A percentile compares a stretch with the other conserved stretches of the same genome.
phyloP scores from a whole-genome alignment of 2,888 invertebrate species.

The Dicranocentrus wangi region DNA sequence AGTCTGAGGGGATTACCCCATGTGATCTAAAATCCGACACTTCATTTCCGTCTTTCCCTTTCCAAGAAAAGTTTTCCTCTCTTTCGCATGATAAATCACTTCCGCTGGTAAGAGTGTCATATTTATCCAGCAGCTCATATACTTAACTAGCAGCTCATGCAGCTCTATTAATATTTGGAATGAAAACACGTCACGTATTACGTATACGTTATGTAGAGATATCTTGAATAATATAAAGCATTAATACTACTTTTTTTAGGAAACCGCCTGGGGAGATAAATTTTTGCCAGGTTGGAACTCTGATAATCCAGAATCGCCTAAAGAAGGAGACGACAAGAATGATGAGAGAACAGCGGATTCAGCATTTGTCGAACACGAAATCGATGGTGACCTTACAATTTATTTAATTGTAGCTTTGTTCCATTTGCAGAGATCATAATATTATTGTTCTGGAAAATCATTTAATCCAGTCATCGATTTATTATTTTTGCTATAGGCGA shows the following conservation, averaged over 20 bases:
- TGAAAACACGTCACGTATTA: too few species aligned
- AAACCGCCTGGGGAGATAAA: conserved; percentile 30
- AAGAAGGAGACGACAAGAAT: conserved; percentile 32
- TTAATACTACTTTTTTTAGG: conserved; percentile 8
- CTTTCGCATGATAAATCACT: conserved; percentile 31
- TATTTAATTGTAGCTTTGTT: too few species aligned
- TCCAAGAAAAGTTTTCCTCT: conserved; percentile 49
- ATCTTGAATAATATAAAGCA: too few species aligned
- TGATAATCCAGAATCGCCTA: conserved; percentile 24
- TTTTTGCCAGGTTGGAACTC: conserved; percentile 32
- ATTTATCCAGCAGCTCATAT: too few species aligned
- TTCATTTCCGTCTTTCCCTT: conserved; percentile 63
- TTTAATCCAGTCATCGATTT: too few species aligned
- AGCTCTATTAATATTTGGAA: too few species aligned
- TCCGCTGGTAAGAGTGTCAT: conserved; percentile 20
- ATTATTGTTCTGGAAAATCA: too few species aligned
- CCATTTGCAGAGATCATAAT: background rate
- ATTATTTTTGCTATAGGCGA: conserved; percentile 36
- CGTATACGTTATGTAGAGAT: too few species aligned
- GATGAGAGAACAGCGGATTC: background rate
- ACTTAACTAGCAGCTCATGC: too few species aligned
- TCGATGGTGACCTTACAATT: conserved; percentile 35
- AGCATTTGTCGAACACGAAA: conserved; percentile 20
- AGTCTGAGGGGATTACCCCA: conserved; percentile 66
- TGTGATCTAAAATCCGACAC: conserved; percentile 55